Conservation (phyloP, 2,888 invertebrate genomes). For the Lasioglossum oenotherae region DNA sequence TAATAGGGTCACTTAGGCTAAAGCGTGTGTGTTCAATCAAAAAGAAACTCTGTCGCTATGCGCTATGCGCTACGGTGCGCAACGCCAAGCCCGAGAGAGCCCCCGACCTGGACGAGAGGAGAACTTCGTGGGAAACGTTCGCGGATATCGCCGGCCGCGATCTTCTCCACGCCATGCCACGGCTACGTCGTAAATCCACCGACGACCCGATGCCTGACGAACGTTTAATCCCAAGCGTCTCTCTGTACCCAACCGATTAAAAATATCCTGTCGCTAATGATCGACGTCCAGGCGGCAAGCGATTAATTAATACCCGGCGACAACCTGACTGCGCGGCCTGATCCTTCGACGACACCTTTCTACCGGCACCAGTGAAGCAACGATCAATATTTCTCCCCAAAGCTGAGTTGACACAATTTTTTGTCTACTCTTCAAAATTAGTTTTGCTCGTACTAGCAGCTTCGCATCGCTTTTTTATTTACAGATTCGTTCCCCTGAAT, state of each 20-base stretch:
- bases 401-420: background rate
- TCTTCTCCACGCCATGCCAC: conserved; percentile 35
- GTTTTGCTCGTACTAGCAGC: background rate
- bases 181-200: conserved; percentile 34
- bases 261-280: conserved; percentile 40
- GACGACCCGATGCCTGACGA: background rate
- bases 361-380: background rate
- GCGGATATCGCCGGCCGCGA: conserved; percentile 46
- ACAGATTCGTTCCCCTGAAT: background rate
- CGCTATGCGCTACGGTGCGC: conserved; percentile 28
- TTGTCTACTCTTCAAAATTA: background rate
- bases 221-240: background rate
- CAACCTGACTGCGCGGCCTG: background rate
- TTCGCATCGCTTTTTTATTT: background rate
- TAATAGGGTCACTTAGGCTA: conserved; percentile 69
- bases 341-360: background rate
- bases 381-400: background rate
- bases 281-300: background rate
- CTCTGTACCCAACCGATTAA: conserved; percentile 20
- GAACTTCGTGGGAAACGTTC: conserved; percentile 56
- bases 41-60: conserved; percentile 57
- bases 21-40: conserved; percentile 55
- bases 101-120: conserved; percentile 3
- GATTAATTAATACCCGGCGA: conserved; percentile 6
- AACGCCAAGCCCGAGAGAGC: conserved; percentile 29